Evolutionary conservation across 2,113 vertebrate genomes (phyloP), one percentile per base, ranked within the genome.

Genomic region (Butorides virescens): DNA sequence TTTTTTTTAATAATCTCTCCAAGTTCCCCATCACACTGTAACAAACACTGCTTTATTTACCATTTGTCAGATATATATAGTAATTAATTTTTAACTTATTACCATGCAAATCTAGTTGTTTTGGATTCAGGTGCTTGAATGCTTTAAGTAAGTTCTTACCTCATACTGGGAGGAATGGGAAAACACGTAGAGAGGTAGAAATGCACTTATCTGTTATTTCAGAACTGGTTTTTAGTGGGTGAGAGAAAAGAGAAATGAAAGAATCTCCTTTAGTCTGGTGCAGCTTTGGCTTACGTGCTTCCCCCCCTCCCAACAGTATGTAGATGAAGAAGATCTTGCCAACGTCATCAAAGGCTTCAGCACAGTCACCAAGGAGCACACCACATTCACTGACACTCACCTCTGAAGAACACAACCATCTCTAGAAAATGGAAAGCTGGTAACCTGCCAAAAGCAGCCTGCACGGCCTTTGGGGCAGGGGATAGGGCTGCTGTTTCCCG

Each of bases 331-430:
- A 8, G 99, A 99, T 80, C 97, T 99, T 85, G 98, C 98, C 89
- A 99, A 98, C 18, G 97, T 98, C 86, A 99, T 99, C 93, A 99
- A 99, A 96, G 98, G 98, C 73, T 98, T 99, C 97, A 99, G 98
- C 96, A 99, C 99, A 0, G 98, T 98, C 84, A 99, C 98, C 66
- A 99, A 99, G 93, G 99, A 99, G 72, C 99, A 99, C 63, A 98
- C 99, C 65, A 97, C 98, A 15, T 99, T 99, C 97, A 99, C 98
- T 0, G 99, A 99, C 95, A 99, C 99, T 71, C 99, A 99, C 71
- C 97, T 97, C 56, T 96, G 68, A 94, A 73, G 93, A 93, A 49
- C 25, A 81, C 39, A 75, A 18, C 9, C 49, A 72, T 86, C 88
- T 93, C 53, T 73, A 90, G 70, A 74, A 83, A 77, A 92, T 30